Base-by-base conservation (phyloP, 2,113 vertebrate genomes). In the Cacatua alba region DNA sequence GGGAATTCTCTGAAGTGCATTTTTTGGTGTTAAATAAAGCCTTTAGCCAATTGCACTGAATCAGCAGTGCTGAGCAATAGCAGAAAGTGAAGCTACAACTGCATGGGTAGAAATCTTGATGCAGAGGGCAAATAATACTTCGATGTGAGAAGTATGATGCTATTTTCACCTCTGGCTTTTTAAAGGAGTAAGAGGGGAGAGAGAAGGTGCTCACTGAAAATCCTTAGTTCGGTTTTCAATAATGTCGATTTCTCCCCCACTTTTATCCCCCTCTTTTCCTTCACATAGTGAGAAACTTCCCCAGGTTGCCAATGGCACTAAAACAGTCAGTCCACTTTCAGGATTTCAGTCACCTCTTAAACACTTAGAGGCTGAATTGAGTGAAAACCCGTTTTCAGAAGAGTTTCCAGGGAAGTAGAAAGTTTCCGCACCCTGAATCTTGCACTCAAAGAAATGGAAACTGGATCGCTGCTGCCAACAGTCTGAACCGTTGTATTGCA, bases 341-440 rank as follows among this genome's bases (percentile, higher is more conserved):
- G 97, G 97, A 98, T 98, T 97, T 97, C 98, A 98, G 97, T 98
- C 98, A 98, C 98, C 98, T 98, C 98, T 98, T 98, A 98, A 98
- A 98, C 98, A 98, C 98, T 98, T 98, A 97, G 97, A 95, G 90
- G 88, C 97, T 91, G 97, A 98, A 98, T 94, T 90, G 97, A 98
- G 98, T 98, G 98, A 98, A 98, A 98, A 98, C 97, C 97, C 82
- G 3, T 97, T 98, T 98, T 98, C 96, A 98, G 98, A 98, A 97
- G 97, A 98, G 97, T 98, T 98, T 98, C 98, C 98, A 98, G 98
- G 97, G 97, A 98, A 98, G 98, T 98, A 98, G 98, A 98, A 98
- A 98, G 94, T 98, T 98, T 98, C 98, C 98, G 98, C 98, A 98
- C 97, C 97, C 98, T 97, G 95, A 97, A 78, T 98, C 96, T 97